These are phyloP conservation scores for Protonibea diacanthus DNA, from an alignment of 2,797 vertebrate genomes.

Conservation along the genomic window DNA sequence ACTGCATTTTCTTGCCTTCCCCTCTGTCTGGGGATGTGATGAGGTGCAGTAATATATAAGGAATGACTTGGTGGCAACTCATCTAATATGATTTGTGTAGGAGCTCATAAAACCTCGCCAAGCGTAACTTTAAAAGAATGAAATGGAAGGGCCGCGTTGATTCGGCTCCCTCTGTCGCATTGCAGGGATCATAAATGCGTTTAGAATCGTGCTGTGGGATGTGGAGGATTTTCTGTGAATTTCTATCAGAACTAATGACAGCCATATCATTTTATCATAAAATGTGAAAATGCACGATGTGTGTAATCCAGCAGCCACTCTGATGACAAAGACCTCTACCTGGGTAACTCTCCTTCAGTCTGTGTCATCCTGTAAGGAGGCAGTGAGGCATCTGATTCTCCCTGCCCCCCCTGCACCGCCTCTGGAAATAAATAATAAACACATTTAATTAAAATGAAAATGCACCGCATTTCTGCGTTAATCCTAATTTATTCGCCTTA, in stretches of 20 bases:
- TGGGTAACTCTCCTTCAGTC: slow-evolving; percentile 36
- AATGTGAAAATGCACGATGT: slow-evolving; percentile 34
- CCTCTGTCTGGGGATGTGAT: slow-evolving; percentile 64
- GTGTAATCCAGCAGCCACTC: slow-evolving; percentile 31
- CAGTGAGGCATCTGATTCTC: slow-evolving; percentile 53
- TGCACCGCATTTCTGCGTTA: slow-evolving; percentile 77
- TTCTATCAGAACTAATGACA: slow-evolving; percentile 66
- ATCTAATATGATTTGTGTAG: slow-evolving; percentile 82
- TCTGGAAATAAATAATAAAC: slow-evolving; percentile 85
- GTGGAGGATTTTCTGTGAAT: slow-evolving; percentile 64
- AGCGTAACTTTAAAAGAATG: slow-evolving; percentile 82
- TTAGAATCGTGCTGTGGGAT: slow-evolving; percentile 49
- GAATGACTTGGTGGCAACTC: slow-evolving; percentile 80
- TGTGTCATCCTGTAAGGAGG: slow-evolving; percentile 48
- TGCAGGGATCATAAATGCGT: slow-evolving; percentile 77
- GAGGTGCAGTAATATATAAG: slow-evolving; percentile 78
- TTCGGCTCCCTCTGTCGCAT: slow-evolving; percentile 74
- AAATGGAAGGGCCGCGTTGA: slow-evolving; percentile 69
- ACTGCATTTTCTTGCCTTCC: slow-evolving; percentile 41
- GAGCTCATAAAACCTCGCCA: slow-evolving; percentile 78
- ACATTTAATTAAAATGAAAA: slow-evolving; percentile 86
- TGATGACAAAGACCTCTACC: slow-evolving; percentile 39
- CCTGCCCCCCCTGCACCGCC: slow-evolving; percentile 39
- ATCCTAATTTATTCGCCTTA: slow-evolving; percentile 86
- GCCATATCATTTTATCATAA: slow-evolving; percentile 55